phyloP scores from a whole-genome alignment of 1,140 invertebrate species.

The Drosophila suzukii region DNA sequence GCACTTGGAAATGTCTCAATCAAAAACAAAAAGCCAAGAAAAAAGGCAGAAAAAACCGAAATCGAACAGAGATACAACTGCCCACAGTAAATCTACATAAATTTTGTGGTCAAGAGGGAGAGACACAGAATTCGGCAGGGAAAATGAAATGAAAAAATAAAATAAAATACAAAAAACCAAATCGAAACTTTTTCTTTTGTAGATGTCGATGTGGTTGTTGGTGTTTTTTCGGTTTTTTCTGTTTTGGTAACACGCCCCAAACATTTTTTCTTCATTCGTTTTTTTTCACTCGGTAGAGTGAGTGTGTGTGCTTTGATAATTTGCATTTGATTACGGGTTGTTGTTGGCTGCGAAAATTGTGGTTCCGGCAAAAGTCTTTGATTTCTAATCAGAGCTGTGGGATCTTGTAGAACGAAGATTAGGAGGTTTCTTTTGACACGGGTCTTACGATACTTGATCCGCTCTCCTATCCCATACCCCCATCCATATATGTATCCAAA shows the following conservation, averaged over 20 bases:
- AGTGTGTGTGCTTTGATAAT: slow-evolving; percentile 64
- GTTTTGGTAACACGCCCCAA: slow-evolving; percentile 58
- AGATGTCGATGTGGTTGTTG: slow-evolving; percentile 11
- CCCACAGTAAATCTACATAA: slow-evolving; percentile 79
- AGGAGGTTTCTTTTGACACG: slow-evolving; percentile 50
- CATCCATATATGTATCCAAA: not conserved
- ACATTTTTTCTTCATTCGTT: slow-evolving; percentile 6
- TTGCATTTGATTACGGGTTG: slow-evolving; percentile 74
- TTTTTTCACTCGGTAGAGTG: slow-evolving; percentile 13
- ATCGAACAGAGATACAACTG: slow-evolving; percentile 40
- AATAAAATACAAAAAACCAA: slow-evolving; percentile 37
- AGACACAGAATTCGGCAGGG: slow-evolving; percentile 7
- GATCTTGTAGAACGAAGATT: slow-evolving; percentile 71
- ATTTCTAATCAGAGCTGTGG: slow-evolving; percentile 63
- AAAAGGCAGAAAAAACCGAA: slow-evolving; percentile 11
- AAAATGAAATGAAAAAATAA: slow-evolving; percentile 39
- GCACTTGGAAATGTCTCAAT: slow-evolving; percentile 79
- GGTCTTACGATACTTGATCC: slow-evolving; percentile 72
- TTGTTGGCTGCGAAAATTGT: slow-evolving; percentile 70
- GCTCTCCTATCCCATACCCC: not conserved
- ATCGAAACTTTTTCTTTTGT: slow-evolving; percentile 75
- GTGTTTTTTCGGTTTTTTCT: slow-evolving; percentile 23
- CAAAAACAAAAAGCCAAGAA: slow-evolving; percentile 27
- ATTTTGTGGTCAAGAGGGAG: slow-evolving; percentile 33
- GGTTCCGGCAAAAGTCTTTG: slow-evolving; percentile 73